These are phyloP conservation scores for Neodiprion lecontei DNA, from an alignment of 1,140 invertebrate species.

Conservation along the genomic window DNA sequence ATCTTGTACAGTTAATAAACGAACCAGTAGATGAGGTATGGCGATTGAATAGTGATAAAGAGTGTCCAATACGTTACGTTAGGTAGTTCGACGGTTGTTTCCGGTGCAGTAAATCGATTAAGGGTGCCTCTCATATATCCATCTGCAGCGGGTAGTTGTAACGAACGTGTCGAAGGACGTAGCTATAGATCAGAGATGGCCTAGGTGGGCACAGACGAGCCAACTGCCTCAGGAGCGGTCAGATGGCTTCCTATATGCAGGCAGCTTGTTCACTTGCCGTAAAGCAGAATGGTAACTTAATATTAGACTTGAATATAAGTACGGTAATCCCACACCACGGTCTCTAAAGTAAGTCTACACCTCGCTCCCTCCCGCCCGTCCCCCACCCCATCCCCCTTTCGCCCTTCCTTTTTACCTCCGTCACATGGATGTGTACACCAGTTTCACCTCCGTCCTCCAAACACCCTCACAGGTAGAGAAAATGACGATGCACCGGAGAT, in stretches of 20 bases:
- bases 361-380: constrained; percentile 32
- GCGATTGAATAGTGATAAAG: no score
- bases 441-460: neutral
- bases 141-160: neutral
- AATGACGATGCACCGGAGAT: constrained; percentile 44
- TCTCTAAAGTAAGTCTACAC: constrained; percentile 61
- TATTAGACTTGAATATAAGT: constrained; percentile 62
- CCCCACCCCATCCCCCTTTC: constrained; percentile 32
- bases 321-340: constrained; percentile 61
- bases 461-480: constrained; percentile 34
- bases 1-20: no score
- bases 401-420: constrained; percentile 17
- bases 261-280: constrained; percentile 63
- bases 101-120: no score
- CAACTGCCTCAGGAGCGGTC: constrained; percentile 56
- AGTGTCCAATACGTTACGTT: no score
- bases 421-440: neutral
- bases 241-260: constrained; percentile 64
- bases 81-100: no score
- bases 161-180: neutral
- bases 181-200: neutral
- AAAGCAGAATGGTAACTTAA: constrained; percentile 64
- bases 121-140: no score
- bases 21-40: no score
- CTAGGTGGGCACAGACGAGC: constrained; percentile 51